phyloP scores from a whole-genome alignment of 2,113 vertebrate species.

The Mirza zaza region DNA sequence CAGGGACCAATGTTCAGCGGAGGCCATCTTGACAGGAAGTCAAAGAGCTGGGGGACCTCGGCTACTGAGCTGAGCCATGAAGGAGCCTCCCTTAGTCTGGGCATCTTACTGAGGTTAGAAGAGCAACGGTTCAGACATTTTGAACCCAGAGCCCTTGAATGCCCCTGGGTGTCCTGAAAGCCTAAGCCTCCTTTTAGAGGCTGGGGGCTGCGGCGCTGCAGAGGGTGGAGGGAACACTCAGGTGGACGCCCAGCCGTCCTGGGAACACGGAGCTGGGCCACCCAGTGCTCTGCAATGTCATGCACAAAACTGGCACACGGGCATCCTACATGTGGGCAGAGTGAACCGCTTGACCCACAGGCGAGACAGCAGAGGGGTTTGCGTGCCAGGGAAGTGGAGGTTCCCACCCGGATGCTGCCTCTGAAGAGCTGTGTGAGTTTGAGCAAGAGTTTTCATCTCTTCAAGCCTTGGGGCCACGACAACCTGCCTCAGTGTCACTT shows the following conservation, averaged over 20 bases:
- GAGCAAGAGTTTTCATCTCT: neutral
- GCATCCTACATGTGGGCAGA: accelerated
- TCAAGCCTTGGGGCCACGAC: neutral
- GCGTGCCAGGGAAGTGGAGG: neutral
- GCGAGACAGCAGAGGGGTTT: neutral
- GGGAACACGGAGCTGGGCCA: too few relatives aligned
- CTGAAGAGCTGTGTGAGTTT: neutral
- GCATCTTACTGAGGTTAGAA: neutral
- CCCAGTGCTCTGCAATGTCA: neutral
- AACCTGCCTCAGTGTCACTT: neutral
- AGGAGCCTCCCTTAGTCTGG: too few relatives aligned
- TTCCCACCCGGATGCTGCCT: neutral
- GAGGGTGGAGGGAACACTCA: neutral
- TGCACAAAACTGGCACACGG: neutral
- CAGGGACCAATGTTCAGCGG: neutral
- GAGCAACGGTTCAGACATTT: accelerated
- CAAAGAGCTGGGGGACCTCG: neutral
- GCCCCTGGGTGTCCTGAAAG: neutral
- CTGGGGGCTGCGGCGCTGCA: neutral
- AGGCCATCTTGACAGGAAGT: neutral
- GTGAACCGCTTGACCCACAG: neutral
- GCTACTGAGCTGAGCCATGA: too few relatives aligned
- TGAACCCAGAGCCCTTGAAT: neutral
- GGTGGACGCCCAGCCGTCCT: neutral
- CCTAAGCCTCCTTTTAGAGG: neutral